Evolutionary conservation across 2,888 invertebrate species (phyloP), one percentile per base, ranked within the genome.

Genomic region (Minunthozetes semirufus): DNA sequence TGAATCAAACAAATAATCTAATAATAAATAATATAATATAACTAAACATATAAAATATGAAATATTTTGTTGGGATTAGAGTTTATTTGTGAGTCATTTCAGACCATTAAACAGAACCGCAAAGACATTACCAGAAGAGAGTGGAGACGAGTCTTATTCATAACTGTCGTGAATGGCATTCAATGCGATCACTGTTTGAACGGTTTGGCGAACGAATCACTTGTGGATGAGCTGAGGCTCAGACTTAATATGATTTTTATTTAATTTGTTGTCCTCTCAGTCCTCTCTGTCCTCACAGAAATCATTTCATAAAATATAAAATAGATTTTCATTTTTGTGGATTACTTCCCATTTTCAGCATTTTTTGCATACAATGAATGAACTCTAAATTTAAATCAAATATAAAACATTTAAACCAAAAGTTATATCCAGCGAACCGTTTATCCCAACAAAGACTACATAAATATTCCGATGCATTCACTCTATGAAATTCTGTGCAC

Each of bases 21-120:
- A 68, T 66, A 66, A 66, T 9, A 9, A 66, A 38, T 68, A 68
- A 38, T 19, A 68, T 19, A 68, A 19, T 19, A 68, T 19, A 68
- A 19, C 29, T 38, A 42, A 33, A 68, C n/a, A 42, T 68, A 42
- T 22, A 33, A 68, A 29, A 42, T 42, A 68, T 42, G 17, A 17
- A 13, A 68, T 68, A 68, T 68, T 68, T 68, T 17, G 42, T 38
- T 33, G 22, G 38, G 22, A 68, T 42, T 29, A 68, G 11, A 38
- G 42, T 38, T 68, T 22, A 42, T 38, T 68, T 68, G 68, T 38
- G 38, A 38, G 48, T 63, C 42, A 56, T 75, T 75, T 75, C 71
- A 53, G 56, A 71, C 38, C 75, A 75, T 75, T 75, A 71, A 61
- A 61, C 75, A 75, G 22, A 71, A 70, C 75, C 59, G 56, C 73